These are phyloP conservation scores for Gymnarchus niloticus DNA, from an alignment of 2,113 vertebrate species.

Conservation along the genomic window DNA sequence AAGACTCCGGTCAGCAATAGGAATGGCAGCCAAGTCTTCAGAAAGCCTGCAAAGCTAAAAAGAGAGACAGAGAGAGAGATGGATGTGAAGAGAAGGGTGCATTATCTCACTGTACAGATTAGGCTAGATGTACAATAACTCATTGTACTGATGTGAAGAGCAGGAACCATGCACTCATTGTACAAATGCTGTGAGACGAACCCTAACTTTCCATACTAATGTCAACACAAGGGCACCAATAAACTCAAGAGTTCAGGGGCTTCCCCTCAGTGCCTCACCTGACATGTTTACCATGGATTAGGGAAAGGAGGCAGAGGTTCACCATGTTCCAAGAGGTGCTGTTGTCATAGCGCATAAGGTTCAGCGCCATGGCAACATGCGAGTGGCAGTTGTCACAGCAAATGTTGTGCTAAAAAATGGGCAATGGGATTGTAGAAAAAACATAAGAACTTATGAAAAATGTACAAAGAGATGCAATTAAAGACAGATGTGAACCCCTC, in stretches of 20 bases:
- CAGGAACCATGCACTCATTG: background rate
- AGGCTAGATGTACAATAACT: background rate
- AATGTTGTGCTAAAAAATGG: constrained; percentile 79
- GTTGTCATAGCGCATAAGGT: constrained; percentile 91
- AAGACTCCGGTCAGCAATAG: constrained; percentile 73
- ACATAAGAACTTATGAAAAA: too few relatives aligned
- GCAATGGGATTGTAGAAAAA: background rate
- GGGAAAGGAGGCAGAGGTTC: constrained; percentile 80
- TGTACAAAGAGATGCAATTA: background rate
- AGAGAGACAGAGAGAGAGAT: background rate
- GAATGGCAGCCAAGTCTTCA: constrained; percentile 97
- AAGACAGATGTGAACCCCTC: too few relatives aligned
- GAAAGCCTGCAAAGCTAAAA: constrained; percentile 76
- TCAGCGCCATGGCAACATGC: constrained; percentile 91
- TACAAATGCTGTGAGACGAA: background rate
- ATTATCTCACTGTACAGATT: background rate
- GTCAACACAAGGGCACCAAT: background rate
- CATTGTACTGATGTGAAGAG: background rate
- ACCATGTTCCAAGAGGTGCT: constrained; percentile 96
- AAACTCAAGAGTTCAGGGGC: background rate
- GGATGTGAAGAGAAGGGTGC: background rate
- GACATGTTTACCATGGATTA: constrained; percentile 83
- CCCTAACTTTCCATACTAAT: background rate
- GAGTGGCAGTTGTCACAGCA: constrained; percentile 99
- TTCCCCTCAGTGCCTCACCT: constrained; percentile 61